Evolutionary conservation across 2,888 invertebrate species (phyloP).

Genomic region (Rapana venosa): DNA sequence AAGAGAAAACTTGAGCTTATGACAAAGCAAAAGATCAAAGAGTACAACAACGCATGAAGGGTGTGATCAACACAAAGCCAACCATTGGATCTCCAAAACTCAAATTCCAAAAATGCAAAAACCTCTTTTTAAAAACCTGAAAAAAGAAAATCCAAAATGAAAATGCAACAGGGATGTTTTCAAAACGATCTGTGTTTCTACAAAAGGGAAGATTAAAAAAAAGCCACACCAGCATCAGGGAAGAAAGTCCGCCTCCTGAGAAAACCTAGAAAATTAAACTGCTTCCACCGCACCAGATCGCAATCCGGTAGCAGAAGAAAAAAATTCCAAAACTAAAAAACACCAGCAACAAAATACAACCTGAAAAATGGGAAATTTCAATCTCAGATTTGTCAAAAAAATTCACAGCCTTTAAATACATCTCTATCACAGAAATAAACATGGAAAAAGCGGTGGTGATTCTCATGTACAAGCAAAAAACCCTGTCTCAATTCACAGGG

Average conservation of each 20-base stretch:
- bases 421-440: constrained; percentile 61
- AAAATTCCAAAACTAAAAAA: constrained; percentile 53
- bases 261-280: constrained; percentile 52
- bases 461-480: neutral
- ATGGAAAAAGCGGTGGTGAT: neutral
- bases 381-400: neutral
- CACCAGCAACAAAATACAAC: neutral
- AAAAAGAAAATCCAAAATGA: constrained; percentile 61
- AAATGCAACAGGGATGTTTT: constrained; percentile 53
- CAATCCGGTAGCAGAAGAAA: constrained; percentile 50
- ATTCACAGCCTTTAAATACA: constrained; percentile 31
- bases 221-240: neutral
- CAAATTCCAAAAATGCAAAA: constrained; percentile 60
- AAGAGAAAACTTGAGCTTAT: constrained; percentile 17
- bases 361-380: neutral
- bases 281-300: constrained; percentile 57
- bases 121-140: constrained; percentile 63
- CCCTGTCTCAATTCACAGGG: neutral
- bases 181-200: constrained; percentile 50
- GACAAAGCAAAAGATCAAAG: neutral
- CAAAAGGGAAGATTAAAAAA: constrained; percentile 40
- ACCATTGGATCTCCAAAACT: constrained; percentile 57
- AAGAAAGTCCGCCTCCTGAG: constrained; percentile 47
- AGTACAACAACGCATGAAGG: neutral
- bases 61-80: constrained; percentile 30